Conservation (phyloP, 2,797 vertebrate species). For the Melanotaenia trifasciata region DNA sequence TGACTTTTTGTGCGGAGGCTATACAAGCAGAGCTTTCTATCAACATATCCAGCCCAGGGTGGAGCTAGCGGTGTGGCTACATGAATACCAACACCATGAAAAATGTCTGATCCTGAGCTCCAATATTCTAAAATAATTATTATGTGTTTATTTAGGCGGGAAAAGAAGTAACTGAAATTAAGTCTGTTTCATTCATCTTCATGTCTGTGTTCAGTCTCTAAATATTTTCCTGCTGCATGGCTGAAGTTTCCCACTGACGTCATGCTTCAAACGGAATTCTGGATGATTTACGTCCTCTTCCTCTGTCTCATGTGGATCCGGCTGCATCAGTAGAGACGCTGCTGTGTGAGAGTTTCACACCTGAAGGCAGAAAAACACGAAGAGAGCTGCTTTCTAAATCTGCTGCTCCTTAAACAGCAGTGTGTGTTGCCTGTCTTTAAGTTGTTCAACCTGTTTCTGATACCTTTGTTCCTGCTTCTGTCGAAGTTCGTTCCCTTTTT, state of each 20-base stretch:
- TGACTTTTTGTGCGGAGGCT: no score
- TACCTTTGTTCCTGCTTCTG: not conserved
- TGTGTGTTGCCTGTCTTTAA: not conserved
- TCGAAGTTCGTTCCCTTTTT: not conserved
- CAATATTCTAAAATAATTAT: no score
- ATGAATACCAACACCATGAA: no score
- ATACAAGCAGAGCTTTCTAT: no score
- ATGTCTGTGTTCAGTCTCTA: not conserved
- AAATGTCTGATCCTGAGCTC: no score
- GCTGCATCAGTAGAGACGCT: not conserved
- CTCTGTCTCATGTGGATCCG: not conserved
- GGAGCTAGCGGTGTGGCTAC: no score
- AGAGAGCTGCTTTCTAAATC: not conserved
- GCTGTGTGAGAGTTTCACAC: not conserved
- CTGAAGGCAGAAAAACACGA: not conserved
- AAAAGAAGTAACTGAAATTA: no score
- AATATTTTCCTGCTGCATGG: not conserved
- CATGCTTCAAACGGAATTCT: not conserved
- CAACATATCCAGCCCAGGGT: no score
- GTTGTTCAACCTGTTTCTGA: not conserved
- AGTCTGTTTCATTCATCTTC: no score
- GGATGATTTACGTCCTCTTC: not conserved
- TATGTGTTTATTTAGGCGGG: no score
- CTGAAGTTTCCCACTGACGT: not conserved
- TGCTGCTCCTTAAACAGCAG: not conserved